Percentiles rank a stretch among this genome's conserved stretches.
These are phyloP conservation scores for Cephus cinctus DNA, from an alignment of 1,140 invertebrate species.

Conservation along the genomic window DNA sequence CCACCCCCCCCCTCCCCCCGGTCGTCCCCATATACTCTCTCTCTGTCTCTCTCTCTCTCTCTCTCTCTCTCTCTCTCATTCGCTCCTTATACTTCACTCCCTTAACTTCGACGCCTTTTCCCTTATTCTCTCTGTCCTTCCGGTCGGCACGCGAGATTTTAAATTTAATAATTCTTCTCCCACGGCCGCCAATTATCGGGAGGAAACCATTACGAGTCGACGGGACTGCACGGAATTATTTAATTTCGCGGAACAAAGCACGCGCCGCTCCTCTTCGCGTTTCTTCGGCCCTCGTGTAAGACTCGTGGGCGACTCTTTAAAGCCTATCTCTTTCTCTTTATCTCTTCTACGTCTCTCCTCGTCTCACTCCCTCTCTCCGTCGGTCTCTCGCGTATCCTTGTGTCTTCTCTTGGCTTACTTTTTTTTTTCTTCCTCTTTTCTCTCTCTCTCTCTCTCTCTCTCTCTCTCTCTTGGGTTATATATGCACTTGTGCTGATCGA, in stretches of 20 bases:
- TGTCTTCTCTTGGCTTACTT: neutral
- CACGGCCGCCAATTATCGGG: conserved; percentile 18
- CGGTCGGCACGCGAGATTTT: conserved; percentile 34
- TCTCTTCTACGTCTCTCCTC: neutral
- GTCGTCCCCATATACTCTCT: too few relatives aligned
- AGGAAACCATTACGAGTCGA: conserved; percentile 5
- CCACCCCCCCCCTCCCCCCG: neutral
- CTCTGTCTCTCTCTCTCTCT: conserved; percentile 18
- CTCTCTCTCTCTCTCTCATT: neutral
- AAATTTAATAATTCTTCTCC: conserved; percentile 36
- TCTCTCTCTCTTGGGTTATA: too few relatives aligned
- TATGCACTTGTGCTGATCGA: too few relatives aligned
- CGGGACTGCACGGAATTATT: conserved; percentile 17
- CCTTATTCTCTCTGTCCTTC: conserved; percentile 15
- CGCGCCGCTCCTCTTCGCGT: too few relatives aligned
- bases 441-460: too few relatives aligned
- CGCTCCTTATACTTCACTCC: conserved; percentile 1
- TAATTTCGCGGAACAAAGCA: too few relatives aligned
- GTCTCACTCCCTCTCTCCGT: too few relatives aligned
- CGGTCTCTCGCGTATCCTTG: neutral
- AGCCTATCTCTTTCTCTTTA: neutral
- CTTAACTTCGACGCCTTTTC: neutral
- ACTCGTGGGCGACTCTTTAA: neutral
- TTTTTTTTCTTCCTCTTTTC: neutral
- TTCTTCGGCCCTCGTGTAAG: too few relatives aligned